Conservation (phyloP, 1,140 invertebrate species). For the Globodera rostochiensis region DNA sequence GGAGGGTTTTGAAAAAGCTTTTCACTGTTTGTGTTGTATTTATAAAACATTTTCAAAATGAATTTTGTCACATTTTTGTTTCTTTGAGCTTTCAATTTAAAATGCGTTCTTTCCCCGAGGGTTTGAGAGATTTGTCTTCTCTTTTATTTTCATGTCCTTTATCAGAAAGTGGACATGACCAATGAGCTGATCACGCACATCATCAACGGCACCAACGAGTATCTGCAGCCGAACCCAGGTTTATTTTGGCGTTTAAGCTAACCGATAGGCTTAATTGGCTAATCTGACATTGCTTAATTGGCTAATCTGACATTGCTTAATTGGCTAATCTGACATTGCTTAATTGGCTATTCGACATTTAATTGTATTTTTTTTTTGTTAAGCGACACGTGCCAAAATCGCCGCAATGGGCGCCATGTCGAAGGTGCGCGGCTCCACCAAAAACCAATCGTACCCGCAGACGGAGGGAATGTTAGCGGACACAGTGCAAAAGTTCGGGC, state of each 20-base stretch:
- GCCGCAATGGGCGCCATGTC: conserved; percentile 73
- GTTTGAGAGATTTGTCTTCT: neutral
- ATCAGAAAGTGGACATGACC: conserved; percentile 62
- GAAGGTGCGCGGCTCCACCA: conserved; percentile 72
- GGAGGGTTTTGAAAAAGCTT: too few relatives aligned
- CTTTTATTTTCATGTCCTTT: conserved; percentile 8
- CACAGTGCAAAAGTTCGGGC: conserved; percentile 91
- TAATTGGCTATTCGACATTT: neutral
- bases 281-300: neutral
- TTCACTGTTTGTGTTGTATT: too few relatives aligned
- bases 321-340: neutral
- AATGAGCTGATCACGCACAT: conserved; percentile 60
- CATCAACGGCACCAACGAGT: conserved; percentile 82
- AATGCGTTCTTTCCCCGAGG: too few relatives aligned
- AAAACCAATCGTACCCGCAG: conserved; percentile 84
- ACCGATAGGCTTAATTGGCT: neutral
- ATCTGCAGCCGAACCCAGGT: conserved; percentile 94
- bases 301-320: too few relatives aligned
- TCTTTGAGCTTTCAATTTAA: too few relatives aligned
- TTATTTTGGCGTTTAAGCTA: neutral
- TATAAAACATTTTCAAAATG: too few relatives aligned
- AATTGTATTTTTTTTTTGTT: conserved; percentile 22
- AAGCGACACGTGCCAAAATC: conserved; percentile 87
- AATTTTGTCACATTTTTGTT: too few relatives aligned
- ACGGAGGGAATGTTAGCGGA: conserved; percentile 96